Conservation (phyloP, 2,113 vertebrate genomes). For the Malurus cyaneus region DNA sequence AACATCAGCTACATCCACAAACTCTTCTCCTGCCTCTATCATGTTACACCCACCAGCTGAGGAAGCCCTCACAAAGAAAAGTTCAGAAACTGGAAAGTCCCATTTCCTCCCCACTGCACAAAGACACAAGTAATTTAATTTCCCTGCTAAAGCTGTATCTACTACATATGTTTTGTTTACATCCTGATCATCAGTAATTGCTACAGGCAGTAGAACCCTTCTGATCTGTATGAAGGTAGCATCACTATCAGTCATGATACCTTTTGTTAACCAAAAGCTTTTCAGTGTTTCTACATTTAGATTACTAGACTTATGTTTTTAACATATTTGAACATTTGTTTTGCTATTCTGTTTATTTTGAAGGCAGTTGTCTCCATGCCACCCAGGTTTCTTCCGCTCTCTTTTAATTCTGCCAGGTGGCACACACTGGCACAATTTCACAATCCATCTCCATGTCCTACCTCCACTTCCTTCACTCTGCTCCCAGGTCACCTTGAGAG, state of each 20-base stretch:
- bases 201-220: not conserved
- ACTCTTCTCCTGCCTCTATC: not conserved
- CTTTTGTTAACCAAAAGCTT: not conserved
- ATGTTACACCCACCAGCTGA: not conserved
- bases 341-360: not conserved
- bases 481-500: not conserved
- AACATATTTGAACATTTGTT: not conserved
- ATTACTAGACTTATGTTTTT: not conserved
- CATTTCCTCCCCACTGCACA: not conserved
- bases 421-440: not conserved
- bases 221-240: not conserved
- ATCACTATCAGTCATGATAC: not conserved
- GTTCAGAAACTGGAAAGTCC: not conserved
- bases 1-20: not conserved
- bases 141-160: not conserved
- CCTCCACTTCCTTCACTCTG: not conserved
- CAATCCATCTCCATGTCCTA: fast-evolving
- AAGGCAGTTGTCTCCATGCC: not conserved
- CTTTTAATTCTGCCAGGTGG: not conserved
- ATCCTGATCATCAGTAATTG: not conserved
- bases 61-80: not conserved
- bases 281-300: not conserved
- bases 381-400: not conserved
- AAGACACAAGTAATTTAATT: not conserved
- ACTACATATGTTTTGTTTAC: fast-evolving